Base-by-base conservation (phyloP, 2,113 vertebrate species). In the Tragulus kanchil region DNA sequence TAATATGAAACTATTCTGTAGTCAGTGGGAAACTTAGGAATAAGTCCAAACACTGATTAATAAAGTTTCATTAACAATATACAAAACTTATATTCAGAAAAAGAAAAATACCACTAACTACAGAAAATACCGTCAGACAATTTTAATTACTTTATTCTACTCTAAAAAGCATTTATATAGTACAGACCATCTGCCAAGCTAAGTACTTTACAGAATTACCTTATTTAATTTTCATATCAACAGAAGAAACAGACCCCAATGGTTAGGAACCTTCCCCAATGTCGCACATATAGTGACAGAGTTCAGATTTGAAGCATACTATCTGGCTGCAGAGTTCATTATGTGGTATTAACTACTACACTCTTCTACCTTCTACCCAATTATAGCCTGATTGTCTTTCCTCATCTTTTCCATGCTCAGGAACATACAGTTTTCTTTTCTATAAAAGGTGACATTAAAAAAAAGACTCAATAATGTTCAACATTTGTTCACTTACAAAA, bases 171-270 rank as follows among this genome's bases (percentile, higher is more conserved):
- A 89, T 77, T 71, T 85, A 85, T 77, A 54, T 8, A 95, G 26
- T 42, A 92, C 59, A 48, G 77, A 64, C 65, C 65, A 82, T 69
- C 85, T 61, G 77, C 73, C 42, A 95, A 19, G 16, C 59, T 88
- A 87, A 78, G 56, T 79, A 90, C 17, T 84, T 83, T 85, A 93
- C 7, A 90, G 78, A 15, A 31, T 21, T 87, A 59, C 17, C 56
- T 90, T 69, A 84, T 65, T 83, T 71, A 65, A 93, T 79, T 95
- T 83, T 90, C 36, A 52, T 21, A 95, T 73, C 54, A 79, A 10
- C n/a, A 85, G 62, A 89, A 84, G 71, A 96, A 93, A 88, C 11
- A 93, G 56, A 84, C 31, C 75, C 31, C 26, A 83, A 56, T 12
- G 50, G 23, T 71, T 54, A 93, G 13, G 71, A 25, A 58, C 45